These are phyloP conservation scores for Siderastrea siderea DNA, from an alignment of 92 coral and sea anemone species.

Conservation along the genomic window DNA sequence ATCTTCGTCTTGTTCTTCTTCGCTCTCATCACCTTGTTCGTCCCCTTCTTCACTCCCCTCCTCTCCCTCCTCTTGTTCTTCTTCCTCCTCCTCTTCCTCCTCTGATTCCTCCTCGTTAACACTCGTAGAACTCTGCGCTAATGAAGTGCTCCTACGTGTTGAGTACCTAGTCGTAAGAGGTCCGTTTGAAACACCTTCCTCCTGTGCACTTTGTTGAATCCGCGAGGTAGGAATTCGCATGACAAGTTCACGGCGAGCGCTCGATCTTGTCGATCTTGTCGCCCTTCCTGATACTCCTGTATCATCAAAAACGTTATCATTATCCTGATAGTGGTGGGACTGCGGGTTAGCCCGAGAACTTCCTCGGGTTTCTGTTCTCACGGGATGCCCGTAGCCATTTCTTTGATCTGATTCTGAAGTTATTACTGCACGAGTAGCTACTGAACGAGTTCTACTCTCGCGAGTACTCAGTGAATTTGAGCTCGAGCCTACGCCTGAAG, in stretches of 20 bases:
- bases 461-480: constrained; percentile 58
- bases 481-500: constrained; percentile 51
- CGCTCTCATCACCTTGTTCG: constrained; percentile 53
- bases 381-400: constrained; percentile 27
- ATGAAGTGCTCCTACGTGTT: constrained; percentile 85
- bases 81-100: constrained; percentile 68
- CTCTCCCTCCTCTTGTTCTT: constrained; percentile 66
- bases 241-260: constrained; percentile 66
- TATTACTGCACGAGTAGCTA: constrained; percentile 35
- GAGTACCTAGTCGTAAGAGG: constrained; percentile 80
- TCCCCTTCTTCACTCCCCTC: constrained; percentile 72
- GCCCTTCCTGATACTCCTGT: constrained; percentile 21
- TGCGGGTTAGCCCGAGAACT: constrained; percentile 45
- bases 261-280: constrained; percentile 57
- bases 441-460: constrained; percentile 57
- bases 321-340: constrained; percentile 43
- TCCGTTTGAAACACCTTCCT: constrained; percentile 51
- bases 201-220: constrained; percentile 18
- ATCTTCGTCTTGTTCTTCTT: constrained; percentile 75
- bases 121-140: constrained; percentile 44
- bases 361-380: constrained; percentile 63
- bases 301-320: constrained; percentile 41
- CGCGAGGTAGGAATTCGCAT: constrained; percentile 58
- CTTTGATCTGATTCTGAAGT: constrained; percentile 25
- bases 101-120: constrained; percentile 65